Conservation (phyloP, 2,797 vertebrate species). For the Sparidentex hasta region DNA sequence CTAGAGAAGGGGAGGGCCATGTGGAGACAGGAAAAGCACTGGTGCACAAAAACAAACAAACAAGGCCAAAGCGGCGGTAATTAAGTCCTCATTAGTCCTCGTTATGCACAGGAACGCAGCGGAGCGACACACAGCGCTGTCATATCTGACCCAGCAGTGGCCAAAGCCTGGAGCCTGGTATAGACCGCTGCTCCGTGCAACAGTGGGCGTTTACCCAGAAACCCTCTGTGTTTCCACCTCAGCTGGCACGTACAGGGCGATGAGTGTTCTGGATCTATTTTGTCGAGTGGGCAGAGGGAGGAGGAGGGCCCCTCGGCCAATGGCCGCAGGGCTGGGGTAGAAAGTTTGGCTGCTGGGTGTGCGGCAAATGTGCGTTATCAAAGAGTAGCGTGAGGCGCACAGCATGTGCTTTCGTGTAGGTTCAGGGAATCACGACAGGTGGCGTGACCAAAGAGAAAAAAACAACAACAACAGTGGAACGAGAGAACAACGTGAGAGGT, state of each 20-base stretch:
- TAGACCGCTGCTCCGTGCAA: conserved; percentile 33
- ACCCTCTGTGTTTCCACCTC: conserved; percentile 69
- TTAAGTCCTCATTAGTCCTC: conserved; percentile 78
- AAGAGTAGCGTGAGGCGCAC: conserved; percentile 41
- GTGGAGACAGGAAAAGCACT: conserved; percentile 62
- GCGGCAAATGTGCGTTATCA: conserved; percentile 54
- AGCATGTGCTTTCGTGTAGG: conserved; percentile 37
- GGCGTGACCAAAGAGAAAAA: conserved; percentile 17
- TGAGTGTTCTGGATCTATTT: conserved; percentile 67
- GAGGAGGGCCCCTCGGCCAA: conserved; percentile 12
- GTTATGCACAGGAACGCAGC: conserved; percentile 68
- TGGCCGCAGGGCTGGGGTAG: conserved; percentile 9
- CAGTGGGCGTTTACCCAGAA: conserved; percentile 56
- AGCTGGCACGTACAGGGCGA: conserved; percentile 66
- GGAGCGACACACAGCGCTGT: conserved; percentile 59
- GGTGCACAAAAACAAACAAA: conserved; percentile 81
- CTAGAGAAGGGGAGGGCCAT: conserved; percentile 15
- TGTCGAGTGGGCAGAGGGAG: background rate
- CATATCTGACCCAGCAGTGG: conserved; percentile 30
- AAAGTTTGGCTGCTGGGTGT: conserved; percentile 20
- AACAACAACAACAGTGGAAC: background rate
- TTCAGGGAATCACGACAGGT: conserved; percentile 67
- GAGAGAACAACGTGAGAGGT: background rate
- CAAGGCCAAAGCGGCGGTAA: conserved; percentile 68
- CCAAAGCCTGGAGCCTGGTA: conserved; percentile 36